phyloP scores from a whole-genome alignment of 2,113 vertebrate genomes.

The Odocoileus virginianus region DNA sequence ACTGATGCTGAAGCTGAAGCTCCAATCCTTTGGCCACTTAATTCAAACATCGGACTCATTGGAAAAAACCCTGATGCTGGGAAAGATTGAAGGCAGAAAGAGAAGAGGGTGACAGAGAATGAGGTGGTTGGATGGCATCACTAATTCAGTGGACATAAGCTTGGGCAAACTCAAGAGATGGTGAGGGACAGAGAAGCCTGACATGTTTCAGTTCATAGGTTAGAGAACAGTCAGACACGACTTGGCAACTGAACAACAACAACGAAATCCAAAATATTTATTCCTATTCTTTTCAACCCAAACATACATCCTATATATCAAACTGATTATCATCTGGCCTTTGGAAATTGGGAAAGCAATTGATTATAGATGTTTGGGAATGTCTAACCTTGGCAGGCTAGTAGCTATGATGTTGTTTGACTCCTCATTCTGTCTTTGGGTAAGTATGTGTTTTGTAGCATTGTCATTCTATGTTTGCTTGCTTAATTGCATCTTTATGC shows the following conservation, averaged over 20 bases:
- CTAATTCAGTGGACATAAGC: neutral
- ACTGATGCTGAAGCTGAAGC: neutral
- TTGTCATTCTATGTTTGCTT: conserved; percentile 44
- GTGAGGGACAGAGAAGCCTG: neutral
- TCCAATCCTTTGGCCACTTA: neutral
- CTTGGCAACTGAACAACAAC: neutral
- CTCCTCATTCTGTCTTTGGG: neutral
- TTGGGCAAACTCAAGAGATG: neutral
- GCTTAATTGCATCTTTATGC: conserved; percentile 35
- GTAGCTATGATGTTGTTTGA: neutral
- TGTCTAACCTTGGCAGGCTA: neutral
- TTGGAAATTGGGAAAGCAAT: neutral
- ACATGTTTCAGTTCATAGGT: neutral
- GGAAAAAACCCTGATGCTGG: neutral
- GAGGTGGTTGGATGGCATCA: neutral
- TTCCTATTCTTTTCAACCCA: neutral
- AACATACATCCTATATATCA: neutral
- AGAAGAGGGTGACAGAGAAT: neutral
- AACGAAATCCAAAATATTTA: neutral
- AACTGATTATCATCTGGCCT: neutral
- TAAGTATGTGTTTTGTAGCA: conserved; percentile 28
- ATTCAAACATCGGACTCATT: neutral
- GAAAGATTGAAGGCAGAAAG: neutral
- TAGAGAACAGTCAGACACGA: neutral
- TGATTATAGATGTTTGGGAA: neutral